Base-by-base conservation (phyloP, 2,888 invertebrate genomes). In the Netelia virgata region DNA sequence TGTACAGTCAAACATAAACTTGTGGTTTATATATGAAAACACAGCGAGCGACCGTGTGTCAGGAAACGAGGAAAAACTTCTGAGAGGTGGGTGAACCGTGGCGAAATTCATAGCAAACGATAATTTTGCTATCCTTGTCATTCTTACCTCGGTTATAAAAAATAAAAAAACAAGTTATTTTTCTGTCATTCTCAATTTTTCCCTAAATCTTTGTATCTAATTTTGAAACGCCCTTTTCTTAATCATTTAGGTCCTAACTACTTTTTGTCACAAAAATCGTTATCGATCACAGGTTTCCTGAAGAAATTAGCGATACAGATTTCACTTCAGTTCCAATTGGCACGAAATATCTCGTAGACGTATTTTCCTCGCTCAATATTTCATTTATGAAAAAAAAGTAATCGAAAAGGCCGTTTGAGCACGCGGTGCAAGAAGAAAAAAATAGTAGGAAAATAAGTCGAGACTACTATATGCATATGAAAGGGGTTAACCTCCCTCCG, bases 401-500 rank as follows among this genome's bases (percentile, higher is more conserved):
- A 36, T 36, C 36, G 8, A 36, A 36, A 36, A 36, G 36, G 6
- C 6, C 3, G 47, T 43, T 57, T 43, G 6, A 41, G 43, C 9
- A 55, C 18, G 16, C 2, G 9, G 59, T 43, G 18, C 8, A n/a
- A 28, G 16, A 61, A 36, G 36, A 59, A 68, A 68, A 68, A 69
- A 20, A 59, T 63, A 20, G 6, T 53, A 53, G 11, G 23, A 41
- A 9, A 43, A 14, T 18, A 36, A 69, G 23, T 23, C n/a, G 23
- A 28, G 8, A 14, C 11, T 14, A 3, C 11, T 57, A 23, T 16
- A 77, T 14, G 3, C n/a, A 41, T 41, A 72, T 10, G 11, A 18
- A 55, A 64, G 16, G 61, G 59, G 68, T 73, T 63, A 69, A 63
- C 68, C 61, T 83, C 43, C 61, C 61, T 69, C 82, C 86, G 81